Evolutionary conservation across 2,888 invertebrate species (phyloP), one percentile per base, ranked within the genome.

Genomic region (Busseola fusca): DNA sequence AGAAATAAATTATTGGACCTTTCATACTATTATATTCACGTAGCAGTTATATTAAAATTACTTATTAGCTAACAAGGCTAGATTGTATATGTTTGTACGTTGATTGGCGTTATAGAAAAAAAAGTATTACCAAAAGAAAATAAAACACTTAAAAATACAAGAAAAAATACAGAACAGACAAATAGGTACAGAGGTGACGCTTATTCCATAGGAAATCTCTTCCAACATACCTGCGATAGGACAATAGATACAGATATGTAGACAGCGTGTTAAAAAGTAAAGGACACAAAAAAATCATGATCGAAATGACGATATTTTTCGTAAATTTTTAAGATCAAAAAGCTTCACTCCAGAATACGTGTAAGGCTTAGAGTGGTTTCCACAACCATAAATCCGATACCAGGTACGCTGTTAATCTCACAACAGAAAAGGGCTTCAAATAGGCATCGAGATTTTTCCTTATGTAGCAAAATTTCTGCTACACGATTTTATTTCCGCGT

Each of bases 401-500:
- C 48, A 69, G 30, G 45, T 69, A 52, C 52, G 16, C 54, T 59
- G 54, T 40, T 68, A 69, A 77, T 68, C 57, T 54, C 16, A 56
- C 59, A 77, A 62, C 62, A 63, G 57, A 62, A 72, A 59, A 73
- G 12, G 64, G 21, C 56, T 60, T 65, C 64, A 63, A 72, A 69
- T 68, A 78, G n/a, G 64, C 64, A 68, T 64, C 30, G 40, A 54
- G 62, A 81, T 85, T 87, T 88, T 87, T 87, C 81, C 84, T 84
- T 80, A 71, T 79, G 78, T 80, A 83, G 80, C 81, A 84, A 86
- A 87, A 87, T 88, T 85, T 86, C 87, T 87, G 85, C 82, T 84
- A 79, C 82, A 86, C 86, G 85, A 85, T 87, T 88, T 88, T 87
- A 86, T 86, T 91, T 89, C 88, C 87, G 87, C 81, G 64, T 81